A percentile compares a stretch with the other conserved stretches of the same genome.
phyloP scores from a whole-genome alignment of 2,888 invertebrate genomes.

The Noctuana brunneofusca region DNA sequence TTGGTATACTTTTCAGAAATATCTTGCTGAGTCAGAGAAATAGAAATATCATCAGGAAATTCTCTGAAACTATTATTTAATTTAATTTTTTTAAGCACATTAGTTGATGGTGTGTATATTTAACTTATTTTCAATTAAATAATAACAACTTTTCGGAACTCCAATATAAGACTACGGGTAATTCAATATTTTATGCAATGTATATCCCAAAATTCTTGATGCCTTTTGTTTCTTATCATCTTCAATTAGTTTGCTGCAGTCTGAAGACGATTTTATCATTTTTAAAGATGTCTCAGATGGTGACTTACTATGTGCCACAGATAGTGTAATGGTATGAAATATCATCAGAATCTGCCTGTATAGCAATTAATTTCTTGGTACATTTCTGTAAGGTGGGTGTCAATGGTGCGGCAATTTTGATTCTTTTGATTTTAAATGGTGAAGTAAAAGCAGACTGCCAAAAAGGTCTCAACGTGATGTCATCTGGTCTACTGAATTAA shows the following conservation, averaged over 20 bases:
- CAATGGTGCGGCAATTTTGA: neutral
- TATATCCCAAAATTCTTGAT: conserved; percentile 31
- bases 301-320: neutral
- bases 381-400: neutral
- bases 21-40: neutral
- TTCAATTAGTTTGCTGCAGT: conserved; percentile 39
- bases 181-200: conserved; percentile 25
- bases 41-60: conserved; percentile 24
- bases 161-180: conserved; percentile 35
- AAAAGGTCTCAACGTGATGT: conserved; percentile 5
- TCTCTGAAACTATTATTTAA: conserved; percentile 34
- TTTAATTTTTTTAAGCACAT: conserved; percentile 35
- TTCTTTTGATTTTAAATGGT: conserved; percentile 4
- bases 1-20: conserved; percentile 37
- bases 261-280: conserved; percentile 38
- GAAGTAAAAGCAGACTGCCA: neutral
- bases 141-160: conserved; percentile 29
- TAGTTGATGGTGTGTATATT: conserved; percentile 33
- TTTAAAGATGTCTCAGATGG: conserved; percentile 3
- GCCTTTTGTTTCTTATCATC: conserved; percentile 38
- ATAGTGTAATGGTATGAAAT: conserved; percentile 12
- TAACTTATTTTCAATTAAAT: conserved; percentile 24
- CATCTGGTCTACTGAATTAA: conserved; percentile 29
- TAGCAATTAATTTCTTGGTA: neutral
- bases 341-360: conserved; percentile 1